Evolutionary conservation across 2,888 invertebrate genomes (phyloP), one percentile per base, ranked within the genome.

Genomic region (Cylindroiulus punctatus): DNA sequence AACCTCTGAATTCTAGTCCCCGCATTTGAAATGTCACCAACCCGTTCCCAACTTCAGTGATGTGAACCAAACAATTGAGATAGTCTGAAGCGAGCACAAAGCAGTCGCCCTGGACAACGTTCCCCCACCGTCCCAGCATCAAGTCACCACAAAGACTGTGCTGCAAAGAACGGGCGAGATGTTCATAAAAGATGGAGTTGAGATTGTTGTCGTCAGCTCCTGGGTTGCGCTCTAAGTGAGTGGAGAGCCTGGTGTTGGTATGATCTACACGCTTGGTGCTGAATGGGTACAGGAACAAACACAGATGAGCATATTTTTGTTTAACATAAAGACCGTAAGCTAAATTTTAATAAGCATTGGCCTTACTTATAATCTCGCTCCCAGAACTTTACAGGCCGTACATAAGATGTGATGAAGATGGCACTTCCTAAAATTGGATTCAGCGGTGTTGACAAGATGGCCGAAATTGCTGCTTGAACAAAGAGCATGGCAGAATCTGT

Each of bases 331-430:
- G 19, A 52, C 17, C 22, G 22, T 14, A 14, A 30, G 32, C 14
- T 26, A n/a, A 30, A 8, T 65, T 14, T 22, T 4, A 83, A 84
- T 8, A 40, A 22, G 19, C 14, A 26, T 17, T 17, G 14, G 14
- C 32, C 91, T 89, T 89, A 92, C 92, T 98, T 99, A 91, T 99
- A 98, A 91, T 99, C 98, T 81, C 98, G 93, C 91, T 99, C 99
- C 99, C 99, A 99, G 91, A 99, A 99, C 92, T 99, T 99, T 0
- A 99, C 95, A 0, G 99, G 99, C 0, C 99, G 94, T n/a, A 98
- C 98, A 91, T 99, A 99, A 0, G 99, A 99, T 57, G 98, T 97
- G 90, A 99, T 94, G 91, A 99, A 99, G 90, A 99, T 98, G 88
- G 99, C 99, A 90, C 98, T 98, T 76, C 99, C 99, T 86, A 98